Percentiles rank a stretch among this genome's conserved stretches.
These are phyloP conservation scores for Serilophus lunatus DNA, from an alignment of 2,113 vertebrate species.

Conservation along the genomic window DNA sequence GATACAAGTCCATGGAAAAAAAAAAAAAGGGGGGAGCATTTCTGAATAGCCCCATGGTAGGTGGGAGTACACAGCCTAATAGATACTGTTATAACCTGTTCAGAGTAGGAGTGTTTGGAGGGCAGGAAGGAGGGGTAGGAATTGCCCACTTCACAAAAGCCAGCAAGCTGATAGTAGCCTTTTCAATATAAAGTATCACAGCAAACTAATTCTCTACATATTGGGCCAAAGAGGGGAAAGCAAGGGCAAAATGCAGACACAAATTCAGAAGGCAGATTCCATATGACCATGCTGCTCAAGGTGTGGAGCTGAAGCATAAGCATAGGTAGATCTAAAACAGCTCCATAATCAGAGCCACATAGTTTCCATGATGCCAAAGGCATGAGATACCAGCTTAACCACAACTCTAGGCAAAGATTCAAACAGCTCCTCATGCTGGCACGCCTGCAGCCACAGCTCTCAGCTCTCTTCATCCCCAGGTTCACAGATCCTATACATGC, in stretches of 20 bases:
- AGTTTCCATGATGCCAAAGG: not conserved
- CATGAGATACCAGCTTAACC: not conserved
- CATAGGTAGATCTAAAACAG: not conserved
- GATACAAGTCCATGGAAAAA: not conserved
- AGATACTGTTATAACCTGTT: not conserved
- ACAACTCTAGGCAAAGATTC: fast-evolving
- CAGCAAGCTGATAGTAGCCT: not conserved
- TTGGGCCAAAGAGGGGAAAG: not conserved
- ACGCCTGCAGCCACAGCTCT: not conserved
- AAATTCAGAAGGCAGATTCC: not conserved
- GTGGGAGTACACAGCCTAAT: not conserved
- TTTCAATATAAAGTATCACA: not conserved
- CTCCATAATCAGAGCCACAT: not conserved
- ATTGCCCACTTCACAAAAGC: fast-evolving
- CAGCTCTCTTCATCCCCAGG: not conserved
- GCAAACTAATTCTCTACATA: not conserved
- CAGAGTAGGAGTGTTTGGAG: not conserved
- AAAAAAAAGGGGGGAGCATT: not conserved
- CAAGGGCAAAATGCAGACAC: not conserved
- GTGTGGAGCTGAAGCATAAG: not conserved
- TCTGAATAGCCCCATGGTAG: not conserved
- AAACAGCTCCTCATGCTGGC: not conserved
- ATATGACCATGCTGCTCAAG: fast-evolving
- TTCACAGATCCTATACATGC: not conserved
- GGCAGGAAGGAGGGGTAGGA: not conserved